Conservation (phyloP, 2,797 vertebrate genomes). For the Rhinatrema bivittatum region DNA sequence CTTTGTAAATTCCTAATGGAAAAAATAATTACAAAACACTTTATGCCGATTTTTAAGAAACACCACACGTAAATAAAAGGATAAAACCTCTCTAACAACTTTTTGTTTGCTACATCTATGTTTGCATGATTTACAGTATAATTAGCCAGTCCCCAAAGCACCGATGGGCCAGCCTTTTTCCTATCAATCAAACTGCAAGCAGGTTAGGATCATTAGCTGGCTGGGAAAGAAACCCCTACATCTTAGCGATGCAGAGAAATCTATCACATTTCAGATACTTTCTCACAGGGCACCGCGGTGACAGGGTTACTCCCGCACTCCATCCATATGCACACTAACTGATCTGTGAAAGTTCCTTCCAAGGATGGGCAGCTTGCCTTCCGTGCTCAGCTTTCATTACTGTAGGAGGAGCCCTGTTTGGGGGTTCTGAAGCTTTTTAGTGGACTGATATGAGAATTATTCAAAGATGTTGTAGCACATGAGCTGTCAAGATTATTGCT, state of each 20-base stretch:
- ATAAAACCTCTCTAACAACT: slow-evolving; percentile 38
- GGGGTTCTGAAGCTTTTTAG: too few species aligned
- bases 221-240: slow-evolving; percentile 19
- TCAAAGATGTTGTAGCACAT: too few species aligned
- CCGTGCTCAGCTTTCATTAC: too few species aligned
- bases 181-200: slow-evolving; percentile 53
- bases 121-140: slow-evolving; percentile 71
- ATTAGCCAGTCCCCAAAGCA: slow-evolving; percentile 42
- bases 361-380: too few species aligned
- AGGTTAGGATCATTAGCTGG: slow-evolving; percentile 16
- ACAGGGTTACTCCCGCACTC: too few species aligned
- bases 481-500: too few species aligned
- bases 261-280: slow-evolving; percentile 6
- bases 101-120: slow-evolving; percentile 51
- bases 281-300: neutral
- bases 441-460: too few species aligned
- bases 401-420: too few species aligned
- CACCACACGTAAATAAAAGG: slow-evolving; percentile 37
- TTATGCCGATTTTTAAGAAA: slow-evolving; percentile 41
- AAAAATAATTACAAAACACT: slow-evolving; percentile 30
- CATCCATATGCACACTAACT: too few species aligned
- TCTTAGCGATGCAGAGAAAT: slow-evolving; percentile 20
- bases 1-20: slow-evolving; percentile 34
- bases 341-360: too few species aligned
- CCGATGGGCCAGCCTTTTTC: slow-evolving; percentile 28